A percentile compares a stretch with the other conserved stretches of the same genome.
Evolutionary conservation across 2,888 invertebrate genomes (phyloP).

Genomic region (Luperina nickerlii): DNA sequence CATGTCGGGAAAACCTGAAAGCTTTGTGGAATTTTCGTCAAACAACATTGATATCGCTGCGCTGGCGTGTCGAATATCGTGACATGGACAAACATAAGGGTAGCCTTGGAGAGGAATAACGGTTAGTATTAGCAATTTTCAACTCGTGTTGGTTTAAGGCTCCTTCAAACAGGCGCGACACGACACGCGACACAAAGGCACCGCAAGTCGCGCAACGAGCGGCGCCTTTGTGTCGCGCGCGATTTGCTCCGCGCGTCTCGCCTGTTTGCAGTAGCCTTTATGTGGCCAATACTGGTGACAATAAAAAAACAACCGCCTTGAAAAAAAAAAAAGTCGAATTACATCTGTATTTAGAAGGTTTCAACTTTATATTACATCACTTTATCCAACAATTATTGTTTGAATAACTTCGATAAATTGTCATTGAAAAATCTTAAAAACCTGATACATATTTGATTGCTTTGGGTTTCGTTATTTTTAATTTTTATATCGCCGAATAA

Average conservation of each 20-base stretch:
- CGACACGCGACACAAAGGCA: no score
- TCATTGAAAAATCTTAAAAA: background rate
- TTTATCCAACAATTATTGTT: no score
- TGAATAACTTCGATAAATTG: no score
- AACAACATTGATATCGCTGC: conserved; percentile 46
- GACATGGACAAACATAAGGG: conserved; percentile 33
- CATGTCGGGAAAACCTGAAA: conserved; percentile 45
- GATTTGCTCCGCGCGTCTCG: no score
- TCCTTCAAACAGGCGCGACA: no score
- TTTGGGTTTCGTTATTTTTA: background rate
- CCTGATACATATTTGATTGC: background rate
- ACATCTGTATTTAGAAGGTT: no score
- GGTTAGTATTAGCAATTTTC: conserved; percentile 13
- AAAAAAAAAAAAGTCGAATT: no score
- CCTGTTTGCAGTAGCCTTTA: no score
- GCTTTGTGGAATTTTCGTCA: conserved; percentile 60
- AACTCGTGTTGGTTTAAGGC: background rate
- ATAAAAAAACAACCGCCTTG: no score
- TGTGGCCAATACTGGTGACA: conserved; percentile 25
- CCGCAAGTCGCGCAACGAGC: no score
- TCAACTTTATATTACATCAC: no score
- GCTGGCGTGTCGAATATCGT: conserved; percentile 43
- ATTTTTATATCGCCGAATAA: background rate
- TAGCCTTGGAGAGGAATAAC: conserved; percentile 29
- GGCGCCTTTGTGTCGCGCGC: no score